These are phyloP conservation scores for Drosophila atripex DNA, from an alignment of 2,888 invertebrate species.

Conservation along the genomic window DNA sequence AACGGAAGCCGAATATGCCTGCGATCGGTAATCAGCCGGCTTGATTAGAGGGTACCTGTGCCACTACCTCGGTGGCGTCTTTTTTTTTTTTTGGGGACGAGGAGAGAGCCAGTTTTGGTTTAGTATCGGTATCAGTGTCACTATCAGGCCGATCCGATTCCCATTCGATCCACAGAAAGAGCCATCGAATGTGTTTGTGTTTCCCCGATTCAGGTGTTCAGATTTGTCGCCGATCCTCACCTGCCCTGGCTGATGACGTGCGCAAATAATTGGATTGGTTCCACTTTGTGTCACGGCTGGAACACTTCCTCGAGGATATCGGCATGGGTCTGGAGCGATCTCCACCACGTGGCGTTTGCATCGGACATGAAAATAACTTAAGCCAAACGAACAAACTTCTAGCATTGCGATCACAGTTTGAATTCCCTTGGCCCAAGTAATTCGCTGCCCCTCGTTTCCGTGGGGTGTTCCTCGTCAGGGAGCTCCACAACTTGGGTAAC, in stretches of 20 bases:
- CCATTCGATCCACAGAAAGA: neutral
- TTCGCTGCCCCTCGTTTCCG: slow-evolving; percentile 75
- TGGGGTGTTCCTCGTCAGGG: neutral
- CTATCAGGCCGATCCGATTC: slow-evolving; percentile 49
- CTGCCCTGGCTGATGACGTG: slow-evolving; percentile 57
- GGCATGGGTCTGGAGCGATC: neutral
- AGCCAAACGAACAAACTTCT: slow-evolving; percentile 84
- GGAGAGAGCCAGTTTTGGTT: neutral
- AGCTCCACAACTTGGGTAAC: neutral
- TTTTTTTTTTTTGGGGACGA: neutral
- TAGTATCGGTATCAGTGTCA: slow-evolving; percentile 51
- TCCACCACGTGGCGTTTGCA: slow-evolving; percentile 69
- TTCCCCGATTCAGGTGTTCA: slow-evolving; percentile 13
- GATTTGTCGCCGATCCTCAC: slow-evolving; percentile 10
- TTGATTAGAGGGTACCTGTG: slow-evolving; percentile 3
- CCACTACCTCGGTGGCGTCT: slow-evolving; percentile 25
- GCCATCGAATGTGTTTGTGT: neutral
- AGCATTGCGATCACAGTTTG: slow-evolving; percentile 79
- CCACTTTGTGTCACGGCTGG: neutral
- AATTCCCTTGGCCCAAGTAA: slow-evolving; percentile 84
- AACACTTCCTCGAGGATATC: neutral
- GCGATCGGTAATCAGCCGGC: slow-evolving; percentile 27
- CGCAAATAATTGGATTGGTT: slow-evolving; percentile 25
- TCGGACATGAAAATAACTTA: slow-evolving; percentile 83
- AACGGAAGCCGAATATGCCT: slow-evolving; percentile 34